Evolutionary conservation across 2,888 invertebrate genomes (phyloP), one percentile per base, ranked within the genome.

Genomic region (Chalcis sispes): DNA sequence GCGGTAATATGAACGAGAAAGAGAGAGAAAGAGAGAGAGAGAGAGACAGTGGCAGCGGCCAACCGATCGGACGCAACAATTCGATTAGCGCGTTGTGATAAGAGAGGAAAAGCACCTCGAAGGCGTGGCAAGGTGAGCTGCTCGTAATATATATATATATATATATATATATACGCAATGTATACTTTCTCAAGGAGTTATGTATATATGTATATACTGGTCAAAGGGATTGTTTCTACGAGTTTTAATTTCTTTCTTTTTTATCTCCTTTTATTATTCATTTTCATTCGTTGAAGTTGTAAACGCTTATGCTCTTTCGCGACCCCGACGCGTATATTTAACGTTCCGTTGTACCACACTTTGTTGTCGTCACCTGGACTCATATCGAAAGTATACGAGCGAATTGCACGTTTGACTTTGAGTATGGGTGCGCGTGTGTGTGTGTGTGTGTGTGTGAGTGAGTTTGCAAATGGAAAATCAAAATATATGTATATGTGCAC

Each of bases 41-140:
- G 61, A 5, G 56, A 20, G 40, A 23, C 10, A 8, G 54, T 15
- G n/a, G n/a, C n/a, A n/a, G n/a, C n/a, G n/a, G n/a, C n/a, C n/a
- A n/a, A n/a, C n/a, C n/a, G 59, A 58, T 54, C 64, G 64, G 71
- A 59, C 64, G 77, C 64, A 78, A 74, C 74, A 79, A 77, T 79
- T 77, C 72, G 78, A 79, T 79, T 77, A 79, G 76, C 62, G 59
- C 58, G 61, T 58, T 40, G 52, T 72, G 78, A 79, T 79, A 79
- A 79, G 66, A 48, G 54, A 23, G n/a, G 40, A 36, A 58, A 50
- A 72, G 59, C 46, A 32, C 54, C 20, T n/a, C 40, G 29, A 52
- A 56, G 75, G 78, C 73, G 73, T 75, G 76, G 75, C 78, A 66
- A 75, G 75, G 78, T 72, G 61, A 78, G 72, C 75, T 46, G 62